A percentile compares a stretch with the other conserved stretches of the same genome.
phyloP scores from a whole-genome alignment of 2,797 vertebrate species.

The Phaenicophaeus curvirostris region DNA sequence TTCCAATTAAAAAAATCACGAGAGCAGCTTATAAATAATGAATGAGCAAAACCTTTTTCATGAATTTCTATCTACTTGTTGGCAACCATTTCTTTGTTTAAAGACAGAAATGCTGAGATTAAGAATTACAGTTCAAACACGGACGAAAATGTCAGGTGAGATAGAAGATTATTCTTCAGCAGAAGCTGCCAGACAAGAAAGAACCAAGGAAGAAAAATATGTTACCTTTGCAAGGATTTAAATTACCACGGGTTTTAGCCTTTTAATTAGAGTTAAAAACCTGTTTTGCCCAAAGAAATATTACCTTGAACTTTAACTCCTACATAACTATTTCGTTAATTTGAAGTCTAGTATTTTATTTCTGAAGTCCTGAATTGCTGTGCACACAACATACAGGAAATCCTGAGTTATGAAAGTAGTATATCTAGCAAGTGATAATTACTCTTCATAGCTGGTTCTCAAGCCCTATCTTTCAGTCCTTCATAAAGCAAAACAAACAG shows the following conservation, averaged over 20 bases:
- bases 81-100: slow-evolving; percentile 43
- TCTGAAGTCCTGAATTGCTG: not conserved
- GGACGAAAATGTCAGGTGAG: slow-evolving; percentile 55
- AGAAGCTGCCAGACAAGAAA: slow-evolving; percentile 12
- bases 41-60: slow-evolving; percentile 37
- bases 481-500: not conserved
- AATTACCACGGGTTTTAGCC: not conserved
- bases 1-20: slow-evolving; percentile 19
- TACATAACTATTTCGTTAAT: not conserved
- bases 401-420: not conserved
- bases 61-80: not conserved
- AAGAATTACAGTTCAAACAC: slow-evolving; percentile 19
- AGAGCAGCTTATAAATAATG: slow-evolving; percentile 39
- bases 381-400: not conserved
- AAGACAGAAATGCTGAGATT: slow-evolving; percentile 50
- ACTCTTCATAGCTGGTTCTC: not conserved
- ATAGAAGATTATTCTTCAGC: slow-evolving; percentile 7
- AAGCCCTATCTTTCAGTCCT: not conserved
- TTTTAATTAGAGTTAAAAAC: not conserved
- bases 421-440: not conserved
- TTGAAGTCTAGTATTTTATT: not conserved
- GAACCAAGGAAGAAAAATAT: slow-evolving; percentile 4
- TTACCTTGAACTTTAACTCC: not conserved
- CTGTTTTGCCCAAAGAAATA: not conserved
- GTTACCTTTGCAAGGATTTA: slow-evolving; percentile 3